A percentile compares a stretch with the other conserved stretches of the same genome.
These are phyloP conservation scores for Trachelus troglodyta DNA, from an alignment of 2,888 invertebrate genomes.

Conservation along the genomic window DNA sequence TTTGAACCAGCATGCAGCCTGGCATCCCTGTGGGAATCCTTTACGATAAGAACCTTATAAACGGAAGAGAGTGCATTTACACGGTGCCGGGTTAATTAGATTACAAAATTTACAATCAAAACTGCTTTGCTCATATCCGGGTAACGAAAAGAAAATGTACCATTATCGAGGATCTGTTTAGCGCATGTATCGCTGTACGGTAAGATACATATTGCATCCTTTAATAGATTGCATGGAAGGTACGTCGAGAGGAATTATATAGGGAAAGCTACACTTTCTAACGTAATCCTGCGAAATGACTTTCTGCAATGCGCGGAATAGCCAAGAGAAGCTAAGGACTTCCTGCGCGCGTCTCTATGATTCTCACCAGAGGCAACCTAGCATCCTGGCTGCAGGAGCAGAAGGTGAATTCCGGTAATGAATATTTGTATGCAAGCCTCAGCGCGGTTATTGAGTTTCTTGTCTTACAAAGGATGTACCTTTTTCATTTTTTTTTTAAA, in stretches of 20 bases:
- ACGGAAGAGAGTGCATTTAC: neutral
- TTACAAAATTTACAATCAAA: neutral
- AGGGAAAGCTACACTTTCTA: conserved; percentile 2
- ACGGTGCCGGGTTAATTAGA: neutral
- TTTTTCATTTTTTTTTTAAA: neutral
- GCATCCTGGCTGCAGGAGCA: neutral
- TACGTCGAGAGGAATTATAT: neutral
- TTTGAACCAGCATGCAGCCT: neutral
- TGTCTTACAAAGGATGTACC: conserved; percentile 12
- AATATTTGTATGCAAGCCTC: conserved; percentile 21
- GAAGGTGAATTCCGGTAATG: conserved; percentile 15
- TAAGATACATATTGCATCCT: too few relatives aligned
- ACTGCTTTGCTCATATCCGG: neutral
- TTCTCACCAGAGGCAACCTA: neutral
- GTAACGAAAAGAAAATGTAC: neutral
- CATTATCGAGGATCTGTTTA: too few relatives aligned
- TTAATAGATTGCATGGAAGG: too few relatives aligned
- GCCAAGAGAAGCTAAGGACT: conserved; percentile 5
- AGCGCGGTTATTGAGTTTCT: conserved; percentile 18
- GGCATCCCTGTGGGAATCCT: neutral
- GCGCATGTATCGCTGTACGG: too few relatives aligned
- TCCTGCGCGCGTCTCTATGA: conserved; percentile 6
- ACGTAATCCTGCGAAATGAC: conserved; percentile 23
- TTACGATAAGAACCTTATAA: neutral
- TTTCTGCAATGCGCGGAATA: conserved; percentile 16